Evolutionary conservation across 2,113 vertebrate genomes (phyloP), one percentile per base, ranked within the genome.

Genomic region (Poeciliopsis turrubarensis): DNA sequence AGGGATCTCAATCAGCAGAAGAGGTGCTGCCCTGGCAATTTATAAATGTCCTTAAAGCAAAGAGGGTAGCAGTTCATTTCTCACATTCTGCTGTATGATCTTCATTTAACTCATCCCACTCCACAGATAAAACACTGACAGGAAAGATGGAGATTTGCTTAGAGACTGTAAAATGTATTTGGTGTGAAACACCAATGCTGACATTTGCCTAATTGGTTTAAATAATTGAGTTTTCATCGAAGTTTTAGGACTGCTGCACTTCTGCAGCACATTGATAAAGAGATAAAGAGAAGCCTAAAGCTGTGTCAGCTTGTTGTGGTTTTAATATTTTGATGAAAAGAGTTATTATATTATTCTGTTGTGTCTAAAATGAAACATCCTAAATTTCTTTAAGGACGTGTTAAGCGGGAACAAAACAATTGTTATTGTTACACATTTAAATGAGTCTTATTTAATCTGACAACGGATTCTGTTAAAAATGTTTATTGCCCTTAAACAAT

Each of bases 21-120:
- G 79, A 82, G 76, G 78, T 87, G 79, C 86, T 77, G 87, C 85
- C 77, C 68, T 60, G 39, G 74, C 77, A 72, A 94, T 93, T 92
- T 90, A 93, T 80, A 79, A 75, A 78, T 75, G 62, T 77, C 62
- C 75, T 86, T 75, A 87, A 89, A 82, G 81, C 86, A 79, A 37
- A 86, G 81, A 66, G 60, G 44, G 30, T 78, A 84, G 69, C 66
- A 79, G 73, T 78, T 70, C 76, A 51, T 79, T 78, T 74, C 65
- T 75, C 74, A 76, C 73, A 62, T 25, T 6, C 70, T 70, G 60
- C 63, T 65, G 47, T 75, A 64, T 70, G 77, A 75, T 71, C 73
- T n/a, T 39, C 73, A 76, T 73, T 60, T 65, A 66, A 67, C 71
- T 51, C 30, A 51, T 60, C 64, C 67, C 65, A 32, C 30, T 60